Base-by-base conservation (phyloP, 2,888 invertebrate genomes). In the Caenorhabditis sp. region DNA sequence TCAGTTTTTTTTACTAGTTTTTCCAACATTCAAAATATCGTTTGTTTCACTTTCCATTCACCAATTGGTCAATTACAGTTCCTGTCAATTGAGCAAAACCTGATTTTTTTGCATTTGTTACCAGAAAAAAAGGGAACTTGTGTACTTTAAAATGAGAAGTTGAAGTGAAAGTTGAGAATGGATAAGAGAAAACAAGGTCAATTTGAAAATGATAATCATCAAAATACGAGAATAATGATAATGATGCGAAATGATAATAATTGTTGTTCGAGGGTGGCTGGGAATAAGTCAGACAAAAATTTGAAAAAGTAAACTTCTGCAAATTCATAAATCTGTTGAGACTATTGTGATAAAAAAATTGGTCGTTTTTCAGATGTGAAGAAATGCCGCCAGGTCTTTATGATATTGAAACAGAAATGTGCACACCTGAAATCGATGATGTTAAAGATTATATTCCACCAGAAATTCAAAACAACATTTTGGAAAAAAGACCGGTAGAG, bases 371-470 rank as follows among this genome's bases (percentile, higher is more conserved):
- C 68, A 77, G 76, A 76, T 86, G 86, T 64, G 84, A 84, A 21
- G 82, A 82, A 54, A 86, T 86, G 86, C 84, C 84, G 66, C 86
- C 86, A n/a, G 86, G 86, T 49, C 79, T 86, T n/a, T 86, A 86
- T 69, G 86, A 86, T 72, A 86, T 86, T 61, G 86, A 86, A 71
- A 86, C 86, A n/a, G 86, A 86, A 64, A 87, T 87, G 86, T 86
- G 86, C 74, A 86, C 86, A 12, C 86, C 86, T 10, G 86, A 86
- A 62, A 77, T 86, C 55, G 86, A 87, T 60, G 86, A 86, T 63
- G 84, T 84, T 37, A 85, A 85, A 62, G 84, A 86, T 50, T 87
- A 83, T 76, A 86, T 86, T 68, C 86, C 86, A 23, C 82, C 83
- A n/a, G 86, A 86, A 67, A 81, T 86, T 59, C 86, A 86, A 71